Conservation (phyloP, 2,797 vertebrate species). For the Phyllotis vaccarum region DNA sequence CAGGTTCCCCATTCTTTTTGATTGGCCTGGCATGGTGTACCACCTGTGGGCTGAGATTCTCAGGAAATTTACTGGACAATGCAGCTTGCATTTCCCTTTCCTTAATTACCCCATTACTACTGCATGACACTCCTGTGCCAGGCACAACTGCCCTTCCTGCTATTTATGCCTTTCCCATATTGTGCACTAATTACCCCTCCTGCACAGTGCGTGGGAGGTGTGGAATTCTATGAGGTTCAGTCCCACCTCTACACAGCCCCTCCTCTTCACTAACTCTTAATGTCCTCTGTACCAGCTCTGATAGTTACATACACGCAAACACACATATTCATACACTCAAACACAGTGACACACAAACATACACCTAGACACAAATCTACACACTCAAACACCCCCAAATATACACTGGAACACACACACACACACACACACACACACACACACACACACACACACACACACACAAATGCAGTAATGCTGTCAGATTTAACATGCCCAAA, state of each 20-base stretch:
- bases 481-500: background rate
- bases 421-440: background rate
- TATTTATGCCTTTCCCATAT: background rate
- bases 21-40: background rate
- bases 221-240: background rate
- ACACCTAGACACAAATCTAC: background rate
- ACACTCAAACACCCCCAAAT: background rate
- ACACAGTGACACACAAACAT: background rate
- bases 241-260: background rate
- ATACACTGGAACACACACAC: background rate
- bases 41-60: background rate
- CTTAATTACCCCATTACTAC: background rate
- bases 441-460: background rate
- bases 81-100: background rate
- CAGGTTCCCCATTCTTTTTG: background rate
- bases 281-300: background rate
- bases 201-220: background rate
- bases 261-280: background rate
- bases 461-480: background rate
- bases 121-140: background rate
- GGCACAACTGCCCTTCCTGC: slow-evolving; percentile 9
- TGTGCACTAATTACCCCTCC: background rate
- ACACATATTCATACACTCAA: background rate
- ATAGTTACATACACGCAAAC: background rate
- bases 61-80: background rate